Conservation (phyloP, 2,797 vertebrate species). For the Poeciliopsis turneri region DNA sequence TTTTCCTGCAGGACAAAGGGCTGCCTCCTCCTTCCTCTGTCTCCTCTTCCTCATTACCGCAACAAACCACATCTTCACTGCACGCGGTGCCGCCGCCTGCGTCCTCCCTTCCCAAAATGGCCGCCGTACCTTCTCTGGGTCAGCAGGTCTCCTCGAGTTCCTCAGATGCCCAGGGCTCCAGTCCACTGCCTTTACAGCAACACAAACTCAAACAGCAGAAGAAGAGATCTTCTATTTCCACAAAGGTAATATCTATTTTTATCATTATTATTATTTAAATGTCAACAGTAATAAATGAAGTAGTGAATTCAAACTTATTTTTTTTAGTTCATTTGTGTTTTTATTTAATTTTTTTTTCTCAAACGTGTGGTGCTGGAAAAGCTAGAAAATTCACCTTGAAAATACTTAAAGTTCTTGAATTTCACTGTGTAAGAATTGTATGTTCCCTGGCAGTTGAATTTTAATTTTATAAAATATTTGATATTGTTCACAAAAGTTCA, state of each 20-base stretch:
- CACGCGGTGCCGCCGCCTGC: slow-evolving; percentile 74
- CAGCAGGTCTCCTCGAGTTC: slow-evolving; percentile 92
- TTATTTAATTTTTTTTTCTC: too few relatives aligned
- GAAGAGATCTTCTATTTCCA: slow-evolving; percentile 92
- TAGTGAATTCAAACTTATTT: too few relatives aligned
- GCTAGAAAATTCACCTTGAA: too few relatives aligned
- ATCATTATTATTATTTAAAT: background rate
- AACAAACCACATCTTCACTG: slow-evolving; percentile 76
- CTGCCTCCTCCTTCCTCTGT: slow-evolving; percentile 71
- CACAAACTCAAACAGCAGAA: slow-evolving; percentile 97
- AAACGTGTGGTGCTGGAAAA: too few relatives aligned
- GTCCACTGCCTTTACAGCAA: slow-evolving; percentile 94
- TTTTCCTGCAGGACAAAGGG: slow-evolving; percentile 94
- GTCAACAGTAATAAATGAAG: too few relatives aligned
- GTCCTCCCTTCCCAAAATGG: slow-evolving; percentile 87
- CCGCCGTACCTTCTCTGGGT: slow-evolving; percentile 80
- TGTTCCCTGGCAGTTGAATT: background rate
- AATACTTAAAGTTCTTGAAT: too few relatives aligned
- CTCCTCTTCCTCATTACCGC: slow-evolving; percentile 72
- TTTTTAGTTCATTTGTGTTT: too few relatives aligned
- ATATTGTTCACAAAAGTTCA: background rate
- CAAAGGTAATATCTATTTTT: slow-evolving; percentile 82
- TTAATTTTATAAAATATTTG: background rate
- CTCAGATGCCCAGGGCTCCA: slow-evolving; percentile 92
- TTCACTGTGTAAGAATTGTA: too few relatives aligned